Evolutionary conservation across 1,140 invertebrate genomes (phyloP).

Genomic region (Eubasilissa regina): DNA sequence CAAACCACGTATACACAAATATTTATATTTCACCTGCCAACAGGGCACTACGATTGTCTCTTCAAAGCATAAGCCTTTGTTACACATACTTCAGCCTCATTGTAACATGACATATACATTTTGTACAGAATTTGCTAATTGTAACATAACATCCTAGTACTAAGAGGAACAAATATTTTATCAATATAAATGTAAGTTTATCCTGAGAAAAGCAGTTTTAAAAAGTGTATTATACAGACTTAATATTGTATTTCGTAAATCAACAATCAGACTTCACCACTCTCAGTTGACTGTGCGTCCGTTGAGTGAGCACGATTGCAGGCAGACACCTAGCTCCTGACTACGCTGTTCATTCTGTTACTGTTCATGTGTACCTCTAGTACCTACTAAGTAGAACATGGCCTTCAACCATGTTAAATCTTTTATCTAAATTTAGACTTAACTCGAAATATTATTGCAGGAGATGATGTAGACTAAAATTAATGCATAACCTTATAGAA

Average conservation of each 20-base stretch:
- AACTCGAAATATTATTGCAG: constrained; percentile 69
- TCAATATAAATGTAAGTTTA: constrained; percentile 33
- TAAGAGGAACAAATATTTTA: constrained; percentile 47
- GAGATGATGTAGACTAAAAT: constrained; percentile 60
- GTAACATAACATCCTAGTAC: constrained; percentile 50
- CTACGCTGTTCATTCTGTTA: not conserved
- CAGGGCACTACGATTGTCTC: constrained; percentile 49
- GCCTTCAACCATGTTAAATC: constrained; percentile 49
- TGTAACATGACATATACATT: constrained; percentile 43
- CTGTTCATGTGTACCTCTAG: constrained; percentile 56
- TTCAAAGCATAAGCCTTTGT: constrained; percentile 46
- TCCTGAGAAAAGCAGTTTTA: not conserved
- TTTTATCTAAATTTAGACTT: constrained; percentile 61
- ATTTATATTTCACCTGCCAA: constrained; percentile 48
- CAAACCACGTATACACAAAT: not conserved
- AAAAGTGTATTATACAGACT: not conserved
- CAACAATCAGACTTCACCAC: constrained; percentile 16
- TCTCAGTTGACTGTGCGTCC: not conserved
- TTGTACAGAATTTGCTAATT: constrained; percentile 53
- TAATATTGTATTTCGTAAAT: constrained; percentile 5
- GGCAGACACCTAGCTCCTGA: constrained; percentile 7
- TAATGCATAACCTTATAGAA: constrained; percentile 62
- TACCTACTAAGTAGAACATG: constrained; percentile 57
- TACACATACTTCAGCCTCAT: constrained; percentile 33
- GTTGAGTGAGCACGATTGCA: not conserved